Evolutionary conservation across 1,140 invertebrate genomes (phyloP).

Genomic region (Drosophila nannoptera): DNA sequence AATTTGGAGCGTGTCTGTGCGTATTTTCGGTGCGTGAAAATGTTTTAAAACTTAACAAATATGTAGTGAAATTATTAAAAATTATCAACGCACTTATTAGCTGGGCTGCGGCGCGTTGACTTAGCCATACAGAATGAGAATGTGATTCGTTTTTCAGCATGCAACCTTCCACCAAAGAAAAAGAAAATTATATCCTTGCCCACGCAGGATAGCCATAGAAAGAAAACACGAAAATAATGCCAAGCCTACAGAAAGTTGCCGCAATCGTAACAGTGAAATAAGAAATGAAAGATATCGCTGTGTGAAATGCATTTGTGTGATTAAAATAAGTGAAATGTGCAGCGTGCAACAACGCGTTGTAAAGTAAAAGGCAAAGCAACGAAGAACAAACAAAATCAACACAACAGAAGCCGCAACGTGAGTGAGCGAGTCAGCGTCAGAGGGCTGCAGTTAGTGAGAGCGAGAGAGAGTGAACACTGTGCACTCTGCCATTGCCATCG

Average conservation of each 20-base stretch:
- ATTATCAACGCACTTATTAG: slow-evolving; percentile 24
- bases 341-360: slow-evolving; percentile 57
- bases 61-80: slow-evolving; percentile 41
- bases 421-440: slow-evolving; percentile 26
- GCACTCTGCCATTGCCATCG: slow-evolving; percentile 11
- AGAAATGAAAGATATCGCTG: slow-evolving; percentile 32
- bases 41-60: slow-evolving; percentile 37
- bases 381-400: slow-evolving; percentile 56
- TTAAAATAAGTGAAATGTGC: slow-evolving; percentile 64
- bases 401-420: slow-evolving; percentile 40
- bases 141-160: slow-evolving; percentile 1
- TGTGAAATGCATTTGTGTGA: slow-evolving; percentile 57
- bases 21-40: slow-evolving; percentile 36
- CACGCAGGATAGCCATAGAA: slow-evolving; percentile 63
- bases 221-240: slow-evolving; percentile 52
- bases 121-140: not conserved
- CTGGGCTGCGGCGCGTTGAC: slow-evolving; percentile 19
- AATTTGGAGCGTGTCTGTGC: slow-evolving; percentile 42
- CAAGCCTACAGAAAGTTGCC: slow-evolving; percentile 18
- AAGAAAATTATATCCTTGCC: slow-evolving; percentile 60
- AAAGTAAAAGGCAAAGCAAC: slow-evolving; percentile 42
- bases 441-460: slow-evolving; percentile 11
- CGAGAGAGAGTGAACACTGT: slow-evolving; percentile 33
- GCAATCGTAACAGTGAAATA: slow-evolving; percentile 47
- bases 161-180: slow-evolving; percentile 24